Evolutionary conservation across 2,113 vertebrate genomes (phyloP), one percentile per base, ranked within the genome.

Genomic region (Ammodytes marinus): DNA sequence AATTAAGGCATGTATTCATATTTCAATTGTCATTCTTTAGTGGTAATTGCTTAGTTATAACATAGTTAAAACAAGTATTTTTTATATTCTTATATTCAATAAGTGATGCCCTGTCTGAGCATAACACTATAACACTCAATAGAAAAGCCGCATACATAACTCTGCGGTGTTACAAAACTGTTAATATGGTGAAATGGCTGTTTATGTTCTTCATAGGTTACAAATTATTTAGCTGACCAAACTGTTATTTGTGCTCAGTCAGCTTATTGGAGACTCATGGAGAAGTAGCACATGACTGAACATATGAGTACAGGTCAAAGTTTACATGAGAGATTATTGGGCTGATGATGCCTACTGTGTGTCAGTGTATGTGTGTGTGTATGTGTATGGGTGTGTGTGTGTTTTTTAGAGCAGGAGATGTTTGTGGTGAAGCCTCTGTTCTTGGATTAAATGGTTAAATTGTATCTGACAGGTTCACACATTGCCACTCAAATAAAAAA

Each of bases 161-260:
- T 53, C 47, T 74, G 27, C 49, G 14, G 10, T 63, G 27, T 69
- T 73, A 59, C 49, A 50, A 27, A 53, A 58, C 0, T 35, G 1
- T 5, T 19, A 37, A 35, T 42, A 27, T 61, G 8, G 13, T 60
- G 6, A 75, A 61, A 15, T 53, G 19, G 59, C 15, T 15, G 12
- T 39, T 19, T 17, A 17, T 68, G 14, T 37, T 15, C 53, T 61
- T 71, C 10, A 79, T 71, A 65, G 13, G 74, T 78, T 69, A 77
- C 64, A 83, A 64, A 80, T 77, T 60, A 76, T 77, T 80, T 57
- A 27, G 87, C 90, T 86, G 87, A 86, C 74, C 73, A 8, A 75
- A 69, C 37, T 46, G 4, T 14, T 12, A 35, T 49, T 47, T 47
- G 8, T 68, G 64, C 71, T 57, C n/a, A 11, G 46, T 85, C 71